Evolutionary conservation across 2,797 vertebrate genomes (phyloP).

Genomic region (Rhynchonycteris naso): DNA sequence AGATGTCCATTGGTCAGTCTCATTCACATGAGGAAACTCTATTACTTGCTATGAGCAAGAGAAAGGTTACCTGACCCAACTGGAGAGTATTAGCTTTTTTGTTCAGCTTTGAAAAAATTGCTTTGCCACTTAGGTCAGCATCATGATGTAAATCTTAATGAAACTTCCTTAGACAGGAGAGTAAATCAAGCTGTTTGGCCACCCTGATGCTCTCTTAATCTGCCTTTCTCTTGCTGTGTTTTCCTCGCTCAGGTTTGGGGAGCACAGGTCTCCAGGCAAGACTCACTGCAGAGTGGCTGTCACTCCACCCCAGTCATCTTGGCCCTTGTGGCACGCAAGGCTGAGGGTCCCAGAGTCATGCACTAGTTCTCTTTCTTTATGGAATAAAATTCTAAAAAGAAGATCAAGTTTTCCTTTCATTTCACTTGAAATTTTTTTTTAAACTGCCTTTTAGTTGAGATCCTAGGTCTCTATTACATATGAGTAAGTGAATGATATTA

Average conservation of each 20-base stretch:
- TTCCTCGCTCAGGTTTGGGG: constrained; percentile 20
- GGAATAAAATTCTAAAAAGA: background rate
- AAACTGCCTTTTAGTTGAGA: background rate
- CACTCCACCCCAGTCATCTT: background rate
- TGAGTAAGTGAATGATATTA: background rate
- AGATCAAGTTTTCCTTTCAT: background rate
- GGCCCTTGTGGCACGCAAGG: background rate
- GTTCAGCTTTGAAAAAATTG: constrained; percentile 77
- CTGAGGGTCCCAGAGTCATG: background rate
- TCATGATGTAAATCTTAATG: constrained; percentile 81
- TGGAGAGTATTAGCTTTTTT: constrained; percentile 51
- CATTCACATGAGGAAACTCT: constrained; percentile 57
- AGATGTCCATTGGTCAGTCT: constrained; percentile 17
- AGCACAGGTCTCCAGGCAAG: background rate
- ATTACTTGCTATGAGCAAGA: constrained; percentile 59
- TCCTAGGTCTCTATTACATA: background rate
- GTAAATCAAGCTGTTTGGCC: constrained; percentile 71
- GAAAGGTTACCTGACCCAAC: constrained; percentile 70
- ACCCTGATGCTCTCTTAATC: constrained; percentile 70
- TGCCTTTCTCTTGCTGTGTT: constrained; percentile 65
- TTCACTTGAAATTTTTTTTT: background rate
- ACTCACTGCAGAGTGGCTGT: background rate
- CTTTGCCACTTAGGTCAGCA: constrained; percentile 79
- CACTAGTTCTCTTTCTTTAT: background rate
- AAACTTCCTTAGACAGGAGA: constrained; percentile 78